Percentiles rank a stretch among this genome's conserved stretches.
Evolutionary conservation across 92 coral and sea anemone species (phyloP).

Genomic region (Umimayanthus chanpuru): DNA sequence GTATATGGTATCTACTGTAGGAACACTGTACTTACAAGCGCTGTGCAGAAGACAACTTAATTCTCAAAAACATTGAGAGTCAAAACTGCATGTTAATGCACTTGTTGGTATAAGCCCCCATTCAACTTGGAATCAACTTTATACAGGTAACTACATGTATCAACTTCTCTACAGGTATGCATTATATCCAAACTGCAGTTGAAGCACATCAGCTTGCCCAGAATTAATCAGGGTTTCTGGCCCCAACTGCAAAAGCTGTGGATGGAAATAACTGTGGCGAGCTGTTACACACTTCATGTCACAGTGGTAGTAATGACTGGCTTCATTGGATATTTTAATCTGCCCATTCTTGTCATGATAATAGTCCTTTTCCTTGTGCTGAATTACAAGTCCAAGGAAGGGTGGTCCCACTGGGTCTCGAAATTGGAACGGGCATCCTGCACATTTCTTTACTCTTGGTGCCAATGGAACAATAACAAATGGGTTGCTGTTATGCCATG

Average conservation of each 20-base stretch:
- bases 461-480: slow-evolving; percentile 62
- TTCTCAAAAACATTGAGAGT: too few species aligned
- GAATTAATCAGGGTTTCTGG: slow-evolving; percentile 56
- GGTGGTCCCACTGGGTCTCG: slow-evolving; percentile 65
- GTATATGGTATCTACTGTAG: too few species aligned
- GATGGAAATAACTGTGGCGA: slow-evolving; percentile 61
- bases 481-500: slow-evolving; percentile 68
- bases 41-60: too few species aligned
- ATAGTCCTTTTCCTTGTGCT: slow-evolving; percentile 64
- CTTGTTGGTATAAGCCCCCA: too few species aligned
- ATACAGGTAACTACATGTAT: not conserved
- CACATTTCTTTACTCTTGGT: slow-evolving; percentile 57
- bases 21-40: too few species aligned
- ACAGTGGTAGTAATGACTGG: slow-evolving; percentile 58
- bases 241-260: slow-evolving; percentile 57
- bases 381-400: slow-evolving; percentile 61
- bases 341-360: slow-evolving; percentile 55
- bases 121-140: not conserved
- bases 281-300: slow-evolving; percentile 50
- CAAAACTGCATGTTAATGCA: too few species aligned
- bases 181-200: slow-evolving; percentile 36
- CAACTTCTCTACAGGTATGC: slow-evolving; percentile 12
- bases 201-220: slow-evolving; percentile 44
- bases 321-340: slow-evolving; percentile 54
- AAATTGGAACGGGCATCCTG: slow-evolving; percentile 61